Conservation (phyloP, 2,888 invertebrate genomes). For the Cheilosia soror region DNA sequence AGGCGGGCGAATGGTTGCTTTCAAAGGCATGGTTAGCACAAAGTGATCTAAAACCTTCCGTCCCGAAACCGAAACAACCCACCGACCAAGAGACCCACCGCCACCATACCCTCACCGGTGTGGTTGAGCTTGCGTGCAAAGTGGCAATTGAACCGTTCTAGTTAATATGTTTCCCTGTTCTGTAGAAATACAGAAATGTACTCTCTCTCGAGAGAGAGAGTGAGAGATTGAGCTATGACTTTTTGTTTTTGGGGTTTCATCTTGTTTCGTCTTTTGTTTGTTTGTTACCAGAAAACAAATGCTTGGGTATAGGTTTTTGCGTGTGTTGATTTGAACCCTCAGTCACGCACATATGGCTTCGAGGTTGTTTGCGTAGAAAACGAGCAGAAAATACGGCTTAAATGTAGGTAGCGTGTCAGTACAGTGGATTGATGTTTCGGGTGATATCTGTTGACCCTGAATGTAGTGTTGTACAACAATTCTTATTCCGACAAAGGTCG, state of each 20-base stretch:
- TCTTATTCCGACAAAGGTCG: background rate
- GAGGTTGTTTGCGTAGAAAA: background rate
- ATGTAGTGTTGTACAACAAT: conserved; percentile 3
- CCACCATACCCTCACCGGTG: conserved; percentile 4
- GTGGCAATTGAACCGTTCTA: conserved; percentile 56
- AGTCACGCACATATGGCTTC: conserved; percentile 17
- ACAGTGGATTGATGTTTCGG: conserved; percentile 13
- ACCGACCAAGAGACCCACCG: conserved; percentile 13
- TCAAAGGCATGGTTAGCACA: conserved; percentile 9
- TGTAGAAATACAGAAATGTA: background rate
- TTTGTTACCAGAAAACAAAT: background rate
- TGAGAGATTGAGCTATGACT: conserved; percentile 18
- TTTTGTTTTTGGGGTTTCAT: conserved; percentile 25
- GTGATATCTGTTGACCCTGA: conserved; percentile 17
- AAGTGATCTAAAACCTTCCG: conserved; percentile 39
- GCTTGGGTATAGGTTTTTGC: conserved; percentile 24
- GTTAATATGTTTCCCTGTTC: conserved; percentile 37
- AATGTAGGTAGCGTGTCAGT: background rate
- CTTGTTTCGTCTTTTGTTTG: background rate
- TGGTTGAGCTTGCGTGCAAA: conserved; percentile 55
- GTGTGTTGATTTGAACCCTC: conserved; percentile 23
- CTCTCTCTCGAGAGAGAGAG: background rate
- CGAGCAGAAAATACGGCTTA: background rate
- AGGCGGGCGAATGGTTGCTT: background rate
- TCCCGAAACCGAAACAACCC: background rate